Conservation (phyloP, 2,113 vertebrate genomes). For the Tenrec ecaudatus region DNA sequence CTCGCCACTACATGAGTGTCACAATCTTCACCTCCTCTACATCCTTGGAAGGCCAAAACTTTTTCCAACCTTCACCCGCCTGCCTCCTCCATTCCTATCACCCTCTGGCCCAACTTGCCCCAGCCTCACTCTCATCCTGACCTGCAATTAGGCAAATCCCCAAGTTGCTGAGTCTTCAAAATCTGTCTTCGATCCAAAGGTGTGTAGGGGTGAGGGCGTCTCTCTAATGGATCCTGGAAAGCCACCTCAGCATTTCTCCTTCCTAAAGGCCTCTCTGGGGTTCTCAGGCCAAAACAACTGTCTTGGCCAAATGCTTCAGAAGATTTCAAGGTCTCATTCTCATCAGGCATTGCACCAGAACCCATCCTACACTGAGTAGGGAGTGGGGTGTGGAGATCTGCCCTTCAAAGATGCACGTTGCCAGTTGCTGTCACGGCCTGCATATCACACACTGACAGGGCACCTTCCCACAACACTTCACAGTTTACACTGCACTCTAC, state of each 20-base stretch:
- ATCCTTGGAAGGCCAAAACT: neutral
- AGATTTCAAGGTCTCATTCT: neutral
- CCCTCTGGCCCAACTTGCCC: neutral
- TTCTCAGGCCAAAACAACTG: neutral
- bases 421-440: neutral
- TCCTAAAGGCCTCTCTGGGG: slow-evolving; percentile 52
- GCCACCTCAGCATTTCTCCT: slow-evolving; percentile 69
- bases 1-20: neutral
- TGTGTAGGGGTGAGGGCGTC: neutral
- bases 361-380: neutral
- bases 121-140: slow-evolving; percentile 17
- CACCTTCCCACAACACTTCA: neutral
- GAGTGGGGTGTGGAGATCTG: neutral
- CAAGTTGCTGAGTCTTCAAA: slow-evolving; percentile 74
- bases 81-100: neutral
- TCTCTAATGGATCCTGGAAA: slow-evolving; percentile 67
- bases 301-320: slow-evolving; percentile 29
- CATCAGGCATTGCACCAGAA: neutral
- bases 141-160: slow-evolving; percentile 69
- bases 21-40: neutral
- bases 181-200: slow-evolving; percentile 54
- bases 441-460: neutral
- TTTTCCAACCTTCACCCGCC: neutral
- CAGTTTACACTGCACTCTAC: neutral
- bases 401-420: neutral